A percentile compares a stretch with the other conserved stretches of the same genome.
Conservation (phyloP, 2,888 invertebrate species). For the Oligia latruncula region DNA sequence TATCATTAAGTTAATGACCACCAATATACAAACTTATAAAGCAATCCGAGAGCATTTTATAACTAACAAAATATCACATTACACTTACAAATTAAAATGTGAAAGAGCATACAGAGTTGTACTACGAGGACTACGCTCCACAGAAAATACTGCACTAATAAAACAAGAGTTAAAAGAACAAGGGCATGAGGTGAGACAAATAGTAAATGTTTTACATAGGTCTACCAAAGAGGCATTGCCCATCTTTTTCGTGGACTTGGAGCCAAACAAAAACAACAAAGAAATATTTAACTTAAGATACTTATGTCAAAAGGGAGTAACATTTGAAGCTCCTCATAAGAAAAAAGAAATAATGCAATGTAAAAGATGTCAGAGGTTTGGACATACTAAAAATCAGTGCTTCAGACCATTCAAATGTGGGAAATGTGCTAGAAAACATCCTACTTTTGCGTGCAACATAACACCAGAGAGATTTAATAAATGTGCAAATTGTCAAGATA, state of each 20-base stretch:
- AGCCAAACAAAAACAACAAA: background rate
- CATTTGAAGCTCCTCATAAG: background rate
- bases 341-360: slow-evolving; percentile 11
- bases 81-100: background rate
- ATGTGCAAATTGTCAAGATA: slow-evolving; percentile 7
- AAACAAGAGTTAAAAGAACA: background rate
- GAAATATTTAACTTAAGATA: background rate
- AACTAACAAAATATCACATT: too few species aligned
- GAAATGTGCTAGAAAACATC: background rate
- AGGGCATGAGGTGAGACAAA: too few species aligned
- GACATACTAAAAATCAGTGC: slow-evolving; percentile 18
- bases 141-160: background rate
- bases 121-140: background rate
- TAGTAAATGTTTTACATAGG: background rate
- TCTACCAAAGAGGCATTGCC: background rate
- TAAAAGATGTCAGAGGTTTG: background rate
- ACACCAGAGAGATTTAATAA: background rate
- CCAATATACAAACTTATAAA: too few species aligned
- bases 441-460: background rate
- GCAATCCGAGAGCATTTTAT: too few species aligned
- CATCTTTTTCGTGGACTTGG: slow-evolving; percentile 1
- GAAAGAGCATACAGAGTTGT: slow-evolving; percentile 7
- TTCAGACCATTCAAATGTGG: background rate
- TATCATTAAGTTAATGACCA: too few species aligned
- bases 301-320: background rate